phyloP scores from a whole-genome alignment of 2,888 invertebrate genomes.

The Entomobrya multifasciata region DNA sequence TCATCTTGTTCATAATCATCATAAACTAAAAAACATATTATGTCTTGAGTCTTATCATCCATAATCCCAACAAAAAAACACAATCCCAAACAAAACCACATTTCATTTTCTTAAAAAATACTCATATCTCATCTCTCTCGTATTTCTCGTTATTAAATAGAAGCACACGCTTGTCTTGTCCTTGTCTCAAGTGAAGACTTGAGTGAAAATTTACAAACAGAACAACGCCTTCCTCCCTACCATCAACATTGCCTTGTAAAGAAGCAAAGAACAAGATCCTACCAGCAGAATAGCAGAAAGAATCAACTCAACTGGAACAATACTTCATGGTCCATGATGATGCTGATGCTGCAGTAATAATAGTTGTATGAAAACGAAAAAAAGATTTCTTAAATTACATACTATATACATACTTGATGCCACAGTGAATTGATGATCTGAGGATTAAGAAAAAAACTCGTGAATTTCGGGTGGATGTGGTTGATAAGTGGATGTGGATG shows the following conservation, averaged over 20 bases:
- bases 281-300: constrained; percentile 34
- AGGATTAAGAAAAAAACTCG: constrained; percentile 14
- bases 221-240: constrained; percentile 32
- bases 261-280: background rate
- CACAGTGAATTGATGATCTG: constrained; percentile 30
- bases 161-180: background rate
- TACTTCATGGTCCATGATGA: constrained; percentile 57
- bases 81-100: constrained; percentile 6
- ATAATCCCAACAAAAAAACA: background rate
- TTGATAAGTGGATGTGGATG: background rate
- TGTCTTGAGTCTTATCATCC: background rate
- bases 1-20: constrained; percentile 1
- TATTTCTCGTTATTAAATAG: background rate
- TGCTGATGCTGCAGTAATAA: background rate
- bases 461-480: constrained; percentile 36
- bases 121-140: constrained; percentile 17
- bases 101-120: constrained; percentile 37
- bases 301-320: constrained; percentile 65
- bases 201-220: constrained; percentile 38
- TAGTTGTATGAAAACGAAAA: constrained; percentile 2
- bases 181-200: background rate
- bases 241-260: background rate
- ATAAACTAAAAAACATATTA: constrained; percentile 1
- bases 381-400: constrained; percentile 32
- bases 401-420: constrained; percentile 1